phyloP scores from a whole-genome alignment of 2,888 invertebrate genomes.

The Epinotia nisella region DNA sequence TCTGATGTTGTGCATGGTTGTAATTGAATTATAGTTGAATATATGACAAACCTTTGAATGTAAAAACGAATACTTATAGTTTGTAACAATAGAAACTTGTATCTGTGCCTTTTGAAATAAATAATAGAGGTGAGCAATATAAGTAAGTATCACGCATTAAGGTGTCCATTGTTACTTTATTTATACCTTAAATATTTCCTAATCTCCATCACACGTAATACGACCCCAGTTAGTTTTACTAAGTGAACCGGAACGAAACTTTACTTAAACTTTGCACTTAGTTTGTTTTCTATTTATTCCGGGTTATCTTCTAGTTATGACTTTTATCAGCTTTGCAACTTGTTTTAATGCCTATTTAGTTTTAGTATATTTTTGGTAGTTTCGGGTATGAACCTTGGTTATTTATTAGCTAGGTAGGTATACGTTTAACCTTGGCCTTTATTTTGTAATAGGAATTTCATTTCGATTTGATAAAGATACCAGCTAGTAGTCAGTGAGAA shows the following conservation, averaged over 20 bases:
- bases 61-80: too few relatives aligned
- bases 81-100: too few relatives aligned
- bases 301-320: slow-evolving; percentile 57
- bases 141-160: too few relatives aligned
- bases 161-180: too few relatives aligned
- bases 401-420: background rate
- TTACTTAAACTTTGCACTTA: slow-evolving; percentile 62
- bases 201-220: slow-evolving; percentile 53
- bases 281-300: slow-evolving; percentile 60
- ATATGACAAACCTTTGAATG: too few relatives aligned
- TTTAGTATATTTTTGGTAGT: slow-evolving; percentile 28
- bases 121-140: too few relatives aligned
- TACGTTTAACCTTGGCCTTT: background rate
- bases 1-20: too few relatives aligned
- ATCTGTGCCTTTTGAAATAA: too few relatives aligned
- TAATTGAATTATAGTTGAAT: too few relatives aligned
- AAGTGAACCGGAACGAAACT: slow-evolving; percentile 52
- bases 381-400: background rate
- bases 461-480: background rate
- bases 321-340: slow-evolving; percentile 51
- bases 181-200: background rate
- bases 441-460: background rate
- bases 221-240: slow-evolving; percentile 56
- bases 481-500: too few relatives aligned
- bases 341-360: slow-evolving; percentile 42